Percentiles rank a stretch among this genome's conserved stretches.
These are phyloP conservation scores for Diprion similis DNA, from an alignment of 1,140 invertebrate species.

Conservation along the genomic window DNA sequence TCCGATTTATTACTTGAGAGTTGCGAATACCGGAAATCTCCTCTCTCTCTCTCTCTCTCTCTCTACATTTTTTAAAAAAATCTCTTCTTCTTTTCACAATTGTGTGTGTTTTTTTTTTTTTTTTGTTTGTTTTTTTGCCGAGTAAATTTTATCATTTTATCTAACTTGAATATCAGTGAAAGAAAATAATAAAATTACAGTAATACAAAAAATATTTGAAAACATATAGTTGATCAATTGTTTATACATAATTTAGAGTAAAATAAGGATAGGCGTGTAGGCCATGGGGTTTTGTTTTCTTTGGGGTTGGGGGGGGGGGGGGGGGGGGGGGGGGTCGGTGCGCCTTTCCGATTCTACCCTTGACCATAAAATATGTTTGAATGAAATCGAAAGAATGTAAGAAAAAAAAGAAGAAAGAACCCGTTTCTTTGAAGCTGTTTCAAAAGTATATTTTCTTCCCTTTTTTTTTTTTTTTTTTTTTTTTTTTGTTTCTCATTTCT, in stretches of 20 bases:
- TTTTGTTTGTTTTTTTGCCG: no score
- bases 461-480: slow-evolving; percentile 14
- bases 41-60: no score
- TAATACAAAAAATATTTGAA: neutral
- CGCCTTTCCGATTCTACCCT: slow-evolving; percentile 36
- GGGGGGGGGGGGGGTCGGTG: no score
- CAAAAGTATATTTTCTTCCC: slow-evolving; percentile 5
- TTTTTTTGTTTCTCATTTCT: slow-evolving; percentile 42
- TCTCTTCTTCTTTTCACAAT: no score
- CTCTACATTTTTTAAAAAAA: no score
- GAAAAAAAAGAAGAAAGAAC: neutral
- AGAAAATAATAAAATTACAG: neutral
- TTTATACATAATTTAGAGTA: neutral
- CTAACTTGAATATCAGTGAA: no score
- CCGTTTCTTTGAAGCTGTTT: no score
- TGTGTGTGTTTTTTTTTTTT: no score
- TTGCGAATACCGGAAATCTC: no score
- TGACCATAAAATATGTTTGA: no score
- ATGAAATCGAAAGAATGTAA: neutral
- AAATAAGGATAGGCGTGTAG: slow-evolving; percentile 41
- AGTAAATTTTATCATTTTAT: no score
- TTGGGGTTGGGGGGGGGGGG: slow-evolving; percentile 37
- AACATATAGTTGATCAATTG: neutral
- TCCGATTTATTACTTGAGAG: no score
- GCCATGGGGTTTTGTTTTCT: slow-evolving; percentile 47